Base-by-base conservation (phyloP, 2,797 vertebrate genomes). In the Myotis vivesi region DNA sequence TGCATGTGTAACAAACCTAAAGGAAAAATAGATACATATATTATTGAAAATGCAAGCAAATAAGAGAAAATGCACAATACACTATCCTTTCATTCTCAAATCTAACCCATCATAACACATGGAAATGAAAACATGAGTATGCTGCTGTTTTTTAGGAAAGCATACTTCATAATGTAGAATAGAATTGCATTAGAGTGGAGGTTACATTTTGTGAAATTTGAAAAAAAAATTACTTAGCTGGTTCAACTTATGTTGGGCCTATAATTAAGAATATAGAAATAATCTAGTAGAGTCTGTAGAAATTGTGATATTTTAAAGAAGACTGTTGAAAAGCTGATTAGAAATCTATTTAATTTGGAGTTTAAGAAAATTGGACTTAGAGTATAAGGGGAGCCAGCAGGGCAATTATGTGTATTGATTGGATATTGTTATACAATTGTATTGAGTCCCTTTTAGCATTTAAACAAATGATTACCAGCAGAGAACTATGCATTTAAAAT, bases 401-500 rank as follows among this genome's bases (percentile, higher is more conserved):
- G 13, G 5, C 64, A 85, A 64, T 86, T 80, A 59, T 0, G 0
- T 89, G 16, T 87, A 33, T 49, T 73, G 62, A 79, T 20, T 87
- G 81, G 91, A 66, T 75, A 79, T 69, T 62, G 89, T 93, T 85
- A 87, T 20, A 53, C 19, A 68, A 53, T 38, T 75, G 23, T 57
- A 33, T 51, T 12, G 30, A 91, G 25, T 76, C 77, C 36, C 87
- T 88, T 89, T 86, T 76, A 75, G 81, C 77, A 72, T 90, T 92
- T 53, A 85, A 77, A 64, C 72, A 87, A 87, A 94, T 88, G 89
- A 73, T 88, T 92, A 88, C 77, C 62, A 90, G 46, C 51, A 91
- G 28, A 90, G 46, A 76, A 15, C 0, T 2, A 82, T 51, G 53
- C 16, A 59, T 89, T 84, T 87, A 90, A 92, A 89, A 94, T 95